Conservation (phyloP, 2,113 vertebrate species). For the Aldabrachelys gigantea region DNA sequence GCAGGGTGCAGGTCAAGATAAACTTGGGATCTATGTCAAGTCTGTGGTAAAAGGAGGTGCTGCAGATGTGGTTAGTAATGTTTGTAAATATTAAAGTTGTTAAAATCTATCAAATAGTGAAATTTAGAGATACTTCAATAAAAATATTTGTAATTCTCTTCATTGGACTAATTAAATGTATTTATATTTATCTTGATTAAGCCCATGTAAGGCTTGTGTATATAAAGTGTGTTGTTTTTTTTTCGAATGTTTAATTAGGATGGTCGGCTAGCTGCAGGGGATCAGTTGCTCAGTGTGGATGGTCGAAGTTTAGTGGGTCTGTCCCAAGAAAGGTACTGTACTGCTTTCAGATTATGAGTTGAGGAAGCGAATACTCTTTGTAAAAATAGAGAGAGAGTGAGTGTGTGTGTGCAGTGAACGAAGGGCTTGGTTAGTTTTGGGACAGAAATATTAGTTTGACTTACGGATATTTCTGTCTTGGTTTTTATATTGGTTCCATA, state of each 20-base stretch:
- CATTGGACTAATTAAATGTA: not conserved
- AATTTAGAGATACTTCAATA: not conserved
- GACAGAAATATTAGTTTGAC: fast-evolving
- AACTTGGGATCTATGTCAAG: conserved; percentile 98
- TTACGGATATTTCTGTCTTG: not conserved
- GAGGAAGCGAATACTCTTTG: not conserved
- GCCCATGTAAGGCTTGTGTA: not conserved
- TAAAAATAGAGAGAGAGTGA: not conserved
- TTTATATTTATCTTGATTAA: not conserved
- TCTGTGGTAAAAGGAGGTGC: conserved; percentile 98
- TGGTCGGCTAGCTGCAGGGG: conserved; percentile 93
- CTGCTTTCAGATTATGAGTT: not conserved
- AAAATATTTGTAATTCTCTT: not conserved
- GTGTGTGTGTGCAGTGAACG: not conserved
- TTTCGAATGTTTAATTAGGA: conserved; percentile 79
- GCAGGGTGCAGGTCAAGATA: conserved; percentile 97
- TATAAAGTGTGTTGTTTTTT: not conserved
- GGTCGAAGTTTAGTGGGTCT: conserved; percentile 96
- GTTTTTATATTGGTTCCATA: not conserved
- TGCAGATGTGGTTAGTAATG: conserved; percentile 90
- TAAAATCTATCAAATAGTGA: not conserved
- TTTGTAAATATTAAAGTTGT: not conserved
- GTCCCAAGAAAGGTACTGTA: conserved; percentile 92
- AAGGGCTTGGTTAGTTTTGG: not conserved
- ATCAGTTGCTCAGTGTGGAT: conserved; percentile 96